Percentiles rank a stretch among this genome's conserved stretches.
Conservation (phyloP, 2,113 vertebrate genomes). For the Neolamprologus caudopunctatus region DNA sequence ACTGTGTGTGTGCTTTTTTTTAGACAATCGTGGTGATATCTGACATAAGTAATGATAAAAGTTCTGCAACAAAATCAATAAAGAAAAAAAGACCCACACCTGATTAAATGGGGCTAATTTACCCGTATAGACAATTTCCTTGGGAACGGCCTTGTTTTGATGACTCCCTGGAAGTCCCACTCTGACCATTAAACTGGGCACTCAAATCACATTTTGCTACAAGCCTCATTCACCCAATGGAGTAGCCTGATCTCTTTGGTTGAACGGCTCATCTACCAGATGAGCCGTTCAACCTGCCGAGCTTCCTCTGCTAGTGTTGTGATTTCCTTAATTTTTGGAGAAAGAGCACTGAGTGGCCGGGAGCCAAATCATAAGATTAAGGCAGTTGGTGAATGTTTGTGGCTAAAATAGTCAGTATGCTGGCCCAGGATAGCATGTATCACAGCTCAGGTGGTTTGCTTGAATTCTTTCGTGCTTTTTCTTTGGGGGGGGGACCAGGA, state of each 20-base stretch:
- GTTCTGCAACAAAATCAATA: neutral
- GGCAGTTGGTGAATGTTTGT: neutral
- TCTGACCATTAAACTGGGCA: neutral
- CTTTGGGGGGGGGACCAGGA: accelerated
- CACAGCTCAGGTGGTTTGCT: neutral
- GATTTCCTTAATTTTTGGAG: neutral
- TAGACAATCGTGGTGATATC: neutral
- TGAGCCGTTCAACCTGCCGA: accelerated
- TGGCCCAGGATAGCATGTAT: neutral
- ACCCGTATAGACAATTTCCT: too few species aligned
- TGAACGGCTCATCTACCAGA: accelerated
- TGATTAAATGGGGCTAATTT: neutral
- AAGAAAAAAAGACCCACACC: neutral
- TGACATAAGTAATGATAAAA: neutral
- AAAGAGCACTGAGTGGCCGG: accelerated
- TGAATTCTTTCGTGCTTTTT: accelerated
- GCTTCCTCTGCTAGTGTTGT: neutral
- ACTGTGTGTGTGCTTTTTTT: neutral
- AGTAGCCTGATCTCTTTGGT: neutral
- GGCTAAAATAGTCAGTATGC: neutral
- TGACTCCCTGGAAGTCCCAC: neutral
- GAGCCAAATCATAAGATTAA: neutral
- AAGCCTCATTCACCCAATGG: neutral
- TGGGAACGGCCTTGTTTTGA: neutral
- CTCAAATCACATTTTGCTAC: neutral